Base-by-base conservation (phyloP, 2,113 vertebrate species). In the Xenopus borealis region DNA sequence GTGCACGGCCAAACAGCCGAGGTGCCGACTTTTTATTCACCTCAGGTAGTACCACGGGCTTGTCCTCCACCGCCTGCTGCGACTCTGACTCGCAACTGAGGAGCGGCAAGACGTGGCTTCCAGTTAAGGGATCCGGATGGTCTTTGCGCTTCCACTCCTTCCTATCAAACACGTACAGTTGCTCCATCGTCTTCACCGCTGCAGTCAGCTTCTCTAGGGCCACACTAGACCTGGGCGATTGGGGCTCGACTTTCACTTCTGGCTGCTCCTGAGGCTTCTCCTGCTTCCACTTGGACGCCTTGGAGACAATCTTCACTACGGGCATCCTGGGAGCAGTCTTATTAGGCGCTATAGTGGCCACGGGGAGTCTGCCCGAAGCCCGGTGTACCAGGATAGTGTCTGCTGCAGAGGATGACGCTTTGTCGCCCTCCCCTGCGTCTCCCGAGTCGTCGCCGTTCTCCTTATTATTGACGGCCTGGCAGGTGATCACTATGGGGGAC, bases 111-210 rank as follows among this genome's bases (percentile, higher is more conserved):
- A 98, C 91, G 0, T 96, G 95, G 82, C 95, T 96, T 82, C 93
- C 94, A 0, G 83, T 87, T 75, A 96, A 83, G 0, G 83, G 89
- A 62, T 83, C 78, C 0, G 92, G 88, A 52, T 95, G 84, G 0
- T 83, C 90, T 78, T 93, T 96, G 76, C 97, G 92, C 63, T 95
- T 98, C 97, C 97, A 99, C 68, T 98, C 95, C 0, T 95, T 91
- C 47, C 88, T 90, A 59, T 93, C 89, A 80, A 95, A 97, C 12
- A 94, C 93, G 33, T 98, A 99, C 0, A 97, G 89, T 71, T 98
- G 94, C 62, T 99, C 97, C 97, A 99, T 99, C 52, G 94, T 98
- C 68, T 95, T 90, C 67, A 99, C 96, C 0, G 97, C 97, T 0
- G 96, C 97, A 7, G 95, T 95, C 46, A 99, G 89, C 84, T 97